Percentiles rank a stretch among this genome's conserved stretches.
Evolutionary conservation across 1,140 invertebrate genomes (phyloP).

Genomic region (Myzus persicae): DNA sequence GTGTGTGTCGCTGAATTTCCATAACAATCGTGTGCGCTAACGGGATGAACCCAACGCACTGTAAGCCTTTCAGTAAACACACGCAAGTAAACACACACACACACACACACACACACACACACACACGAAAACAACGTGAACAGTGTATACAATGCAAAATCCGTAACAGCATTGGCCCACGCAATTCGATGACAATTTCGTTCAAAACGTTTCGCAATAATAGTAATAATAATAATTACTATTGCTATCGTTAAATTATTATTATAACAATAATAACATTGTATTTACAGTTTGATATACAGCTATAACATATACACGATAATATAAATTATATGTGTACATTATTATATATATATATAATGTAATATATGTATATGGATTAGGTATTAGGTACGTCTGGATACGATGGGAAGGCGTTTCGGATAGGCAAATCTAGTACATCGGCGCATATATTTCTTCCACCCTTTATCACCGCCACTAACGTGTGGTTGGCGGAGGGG

Average conservation of each 20-base stretch:
- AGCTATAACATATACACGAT: not conserved
- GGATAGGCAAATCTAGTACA: constrained; percentile 38
- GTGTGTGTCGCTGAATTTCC: not conserved
- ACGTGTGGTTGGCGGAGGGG: not conserved
- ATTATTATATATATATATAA: no score
- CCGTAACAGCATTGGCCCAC: not conserved
- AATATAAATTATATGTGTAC: not conserved
- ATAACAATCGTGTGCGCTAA: not conserved
- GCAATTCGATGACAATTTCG: not conserved
- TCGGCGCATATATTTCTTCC: constrained; percentile 1
- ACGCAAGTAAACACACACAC: no score
- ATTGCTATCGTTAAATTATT: not conserved
- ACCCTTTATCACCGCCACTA: not conserved
- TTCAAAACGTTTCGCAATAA: not conserved
- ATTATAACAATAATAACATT: not conserved
- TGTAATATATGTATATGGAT: not conserved
- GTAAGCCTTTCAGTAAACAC: not conserved
- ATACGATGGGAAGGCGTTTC: constrained; percentile 18
- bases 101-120: not conserved
- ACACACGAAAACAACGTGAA: not conserved
- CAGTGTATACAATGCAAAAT: not conserved
- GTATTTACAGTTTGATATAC: not conserved
- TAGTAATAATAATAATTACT: not conserved
- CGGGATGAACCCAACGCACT: not conserved
- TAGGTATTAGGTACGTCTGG: not conserved